Base-by-base conservation (phyloP, 2,113 vertebrate genomes). In the Aspidoscelis tigris region DNA sequence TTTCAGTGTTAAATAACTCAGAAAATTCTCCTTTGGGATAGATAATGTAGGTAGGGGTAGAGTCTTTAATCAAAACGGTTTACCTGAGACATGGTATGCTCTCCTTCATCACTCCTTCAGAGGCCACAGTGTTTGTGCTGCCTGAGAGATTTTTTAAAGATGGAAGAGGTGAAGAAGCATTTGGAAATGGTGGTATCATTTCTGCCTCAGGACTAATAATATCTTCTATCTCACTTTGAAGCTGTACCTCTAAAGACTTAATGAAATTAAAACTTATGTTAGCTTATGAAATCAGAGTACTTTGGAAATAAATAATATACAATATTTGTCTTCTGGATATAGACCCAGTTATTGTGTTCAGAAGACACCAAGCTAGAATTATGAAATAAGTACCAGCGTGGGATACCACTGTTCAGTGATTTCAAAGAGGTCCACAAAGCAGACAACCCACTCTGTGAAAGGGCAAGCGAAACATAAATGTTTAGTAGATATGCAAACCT, bases 211-310 rank as follows among this genome's bases (percentile, higher is more conserved):
- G 98, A 74, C 98, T 98, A 88, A 98, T 97, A 88, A 97, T 96
- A 74, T 99, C 98, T 90, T 99, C 98, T n/a, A 96, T 84, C 78
- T 99, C 98, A 73, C 95, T 98, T 77, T 98, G 98, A 91, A 99
- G 96, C 80, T 98, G 97, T 82, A 99, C 96, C 76, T 99, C 98
- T 92, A 99, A 91, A 55, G 97, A 97, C 98, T 99, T 94, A 26
- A 89, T 90, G 33, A 92, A 92, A 91, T 70, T 87, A 91, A 94
- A 92, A 93, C 2, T 24, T 39, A 79, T 73, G 68, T 94, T 92
- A 92, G 76, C 87, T 86, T 69, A 77, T 43, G 78, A 73, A 77
- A 69, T 20, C 82, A 91, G 33, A 61, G 26, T 68, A 76, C 33
- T 58, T 20, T 41, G 11, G 41, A 22, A 65, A 41, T 50, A 65